Base-by-base conservation (phyloP, 2,888 invertebrate genomes). In the Drosophila antonietae region DNA sequence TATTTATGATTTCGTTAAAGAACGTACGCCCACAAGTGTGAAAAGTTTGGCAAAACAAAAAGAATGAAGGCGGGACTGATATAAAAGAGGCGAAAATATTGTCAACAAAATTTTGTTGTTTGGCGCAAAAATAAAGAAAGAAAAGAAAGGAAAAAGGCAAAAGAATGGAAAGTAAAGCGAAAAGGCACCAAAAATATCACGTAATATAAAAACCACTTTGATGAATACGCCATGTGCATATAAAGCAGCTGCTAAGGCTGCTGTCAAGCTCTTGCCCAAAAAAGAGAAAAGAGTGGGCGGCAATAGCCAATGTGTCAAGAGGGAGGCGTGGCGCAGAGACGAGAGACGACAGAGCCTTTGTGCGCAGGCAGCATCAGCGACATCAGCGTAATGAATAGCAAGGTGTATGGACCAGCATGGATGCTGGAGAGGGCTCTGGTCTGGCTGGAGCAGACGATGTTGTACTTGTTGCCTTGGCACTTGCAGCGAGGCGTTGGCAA, bases 201-300 rank as follows among this genome's bases (percentile, higher is more conserved):
- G 87, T 90, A 87, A 90, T 87, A 90, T 79, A 84, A 89, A 89
- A 90, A 89, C 82, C 90, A 90, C 90, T 89, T 89, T 89, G 89
- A 89, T 89, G 89, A 89, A 89, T 87, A 90, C 90, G 89, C 90
- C 79, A 69, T 79, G 73, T 84, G 90, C 89, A 89, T 89, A 90
- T 81, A 80, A 89, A 89, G 77, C 90, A 86, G 89, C 75, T 59
- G 67, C 31, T 63, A 67, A 56, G 57, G 63, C 75, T 55, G 62
- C 61, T 66, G 80, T 64, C 63, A 63, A 68, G 47, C 60, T 63
- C 60, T 64, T 62, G 69, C 70, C 72, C 68, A 74, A 73, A 79
- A 74, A 72, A 67, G 12, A 4, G 28, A 28, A 28, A 28, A 28
- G 5, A 2, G 31, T 56, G 64, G 70, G 66, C 57, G 57, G 65